Evolutionary conservation across 2,797 vertebrate species (phyloP).

Genomic region (Momotus momota): DNA sequence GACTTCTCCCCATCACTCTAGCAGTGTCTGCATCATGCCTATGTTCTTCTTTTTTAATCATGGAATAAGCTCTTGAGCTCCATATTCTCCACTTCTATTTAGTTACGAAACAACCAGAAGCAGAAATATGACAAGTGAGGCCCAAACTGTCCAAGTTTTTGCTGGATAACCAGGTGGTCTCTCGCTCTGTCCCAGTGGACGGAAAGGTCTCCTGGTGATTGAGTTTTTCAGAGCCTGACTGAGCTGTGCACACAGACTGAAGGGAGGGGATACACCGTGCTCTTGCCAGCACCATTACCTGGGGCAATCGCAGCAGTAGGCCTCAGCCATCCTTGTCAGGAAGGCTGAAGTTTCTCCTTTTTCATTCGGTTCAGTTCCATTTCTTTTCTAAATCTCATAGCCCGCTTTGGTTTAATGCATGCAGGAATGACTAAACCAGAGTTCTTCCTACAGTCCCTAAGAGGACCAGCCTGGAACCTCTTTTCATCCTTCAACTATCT

Average conservation of each 20-base stretch:
- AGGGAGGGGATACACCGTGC: not conserved
- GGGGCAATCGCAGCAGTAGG: not conserved
- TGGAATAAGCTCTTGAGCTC: not conserved
- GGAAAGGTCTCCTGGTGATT: not conserved
- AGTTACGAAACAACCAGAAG: not conserved
- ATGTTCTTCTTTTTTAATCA: not conserved
- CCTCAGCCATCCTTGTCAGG: fast-evolving
- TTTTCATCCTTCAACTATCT: not conserved
- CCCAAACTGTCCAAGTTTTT: not conserved
- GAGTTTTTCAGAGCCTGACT: not conserved
- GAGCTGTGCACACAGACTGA: not conserved
- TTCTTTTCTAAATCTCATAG: not conserved
- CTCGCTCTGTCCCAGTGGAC: not conserved
- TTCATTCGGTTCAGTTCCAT: not conserved
- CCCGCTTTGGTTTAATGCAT: not conserved
- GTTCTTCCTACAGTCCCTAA: not conserved
- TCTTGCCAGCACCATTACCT: not conserved
- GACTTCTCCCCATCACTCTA: not conserved
- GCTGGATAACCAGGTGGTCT: not conserved
- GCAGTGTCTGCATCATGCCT: not conserved
- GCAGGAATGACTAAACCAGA: not conserved
- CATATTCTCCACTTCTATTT: not conserved
- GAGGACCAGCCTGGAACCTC: not conserved
- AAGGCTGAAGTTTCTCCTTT: not conserved
- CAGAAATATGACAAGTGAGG: not conserved